Percentiles rank a stretch among this genome's conserved stretches.
These are phyloP conservation scores for Ophion costatus DNA, from an alignment of 2,888 invertebrate genomes.

Conservation along the genomic window DNA sequence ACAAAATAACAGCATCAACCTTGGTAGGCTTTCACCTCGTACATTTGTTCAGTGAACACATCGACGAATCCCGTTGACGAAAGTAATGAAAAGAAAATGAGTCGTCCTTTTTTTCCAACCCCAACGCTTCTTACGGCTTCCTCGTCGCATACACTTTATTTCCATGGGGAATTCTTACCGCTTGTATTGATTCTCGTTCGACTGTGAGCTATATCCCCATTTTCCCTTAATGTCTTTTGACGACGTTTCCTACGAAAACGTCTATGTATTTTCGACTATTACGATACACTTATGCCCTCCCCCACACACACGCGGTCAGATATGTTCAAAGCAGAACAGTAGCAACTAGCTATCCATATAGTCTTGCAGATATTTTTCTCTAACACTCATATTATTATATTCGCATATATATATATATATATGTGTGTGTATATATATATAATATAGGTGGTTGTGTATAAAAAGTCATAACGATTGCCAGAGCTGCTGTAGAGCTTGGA, in stretches of 20 bases:
- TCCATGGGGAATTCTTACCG: slow-evolving; percentile 20
- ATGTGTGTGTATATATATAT: slow-evolving; percentile 13
- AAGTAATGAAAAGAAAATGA: slow-evolving; percentile 6
- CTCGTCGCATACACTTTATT: slow-evolving; percentile 22
- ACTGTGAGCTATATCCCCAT: slow-evolving; percentile 47
- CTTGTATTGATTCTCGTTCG: slow-evolving; percentile 52
- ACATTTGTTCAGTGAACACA: not conserved
- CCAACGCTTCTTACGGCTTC: no score
- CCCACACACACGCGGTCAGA: no score
- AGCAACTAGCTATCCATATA: slow-evolving; percentile 37
- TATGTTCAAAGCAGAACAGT: not conserved
- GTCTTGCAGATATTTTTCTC: slow-evolving; percentile 51
- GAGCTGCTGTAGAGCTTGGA: slow-evolving; percentile 59
- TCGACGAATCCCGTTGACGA: not conserved
- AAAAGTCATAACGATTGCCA: slow-evolving; percentile 64
- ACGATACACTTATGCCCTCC: slow-evolving; percentile 31
- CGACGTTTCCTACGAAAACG: slow-evolving; percentile 34
- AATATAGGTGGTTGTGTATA: slow-evolving; percentile 39
- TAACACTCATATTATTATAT: slow-evolving; percentile 29
- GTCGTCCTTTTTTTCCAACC: not conserved
- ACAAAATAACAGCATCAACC: no score
- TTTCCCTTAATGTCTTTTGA: slow-evolving; percentile 24
- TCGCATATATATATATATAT: slow-evolving; percentile 10
- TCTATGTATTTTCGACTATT: slow-evolving; percentile 39
- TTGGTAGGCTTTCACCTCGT: no score